Evolutionary conservation across 2,113 vertebrate genomes (phyloP), one percentile per base, ranked within the genome.

Genomic region (Scophthalmus maximus): DNA sequence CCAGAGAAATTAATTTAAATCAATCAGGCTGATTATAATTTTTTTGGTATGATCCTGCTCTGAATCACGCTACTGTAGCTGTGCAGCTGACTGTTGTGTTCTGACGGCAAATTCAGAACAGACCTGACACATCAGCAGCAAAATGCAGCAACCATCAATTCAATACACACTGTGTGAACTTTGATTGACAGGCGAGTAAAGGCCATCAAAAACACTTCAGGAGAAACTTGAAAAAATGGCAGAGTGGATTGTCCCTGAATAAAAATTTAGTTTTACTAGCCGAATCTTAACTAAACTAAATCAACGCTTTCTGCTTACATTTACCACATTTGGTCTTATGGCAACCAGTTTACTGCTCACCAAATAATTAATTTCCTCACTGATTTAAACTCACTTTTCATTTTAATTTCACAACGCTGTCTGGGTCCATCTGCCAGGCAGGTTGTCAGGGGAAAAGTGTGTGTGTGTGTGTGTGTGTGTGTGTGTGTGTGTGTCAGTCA

Each of bases 391-490:
- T n/a, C n/a, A n/a, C n/a, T 27, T 50, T 44, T 22, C 44, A 26
- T 56, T 67, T 51, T 52, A 8, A 44, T 10, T 61, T 22, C 17
- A 6, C 38, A 50, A 9, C 47, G 42, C 8, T 9, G 44, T 18
- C 46, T 52, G 38, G 40, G 62, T 59, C 60, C 10, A 8, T 73
- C 47, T 64, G 75, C 40, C 76, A 60, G 46, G 52, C n/a, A 63
- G 62, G 55, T 76, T 79, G 68, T 77, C 59, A 25, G 53, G 18
- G 46, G 46, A 29, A 64, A 66, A 65, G 58, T 71, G 55, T 70
- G 66, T 57, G 77, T 46, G 6, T 42, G 22, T 73, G 50, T 55
- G 30, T n/a, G n/a, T n/a, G n/a, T n/a, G n/a, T n/a, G 58, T 71
- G 55, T 70, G 66, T 57, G 77, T 46, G 6, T 42, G 22, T 73